These are phyloP conservation scores for Brachirus orientalis DNA, from an alignment of 2,113 vertebrate species.

Conservation along the genomic window DNA sequence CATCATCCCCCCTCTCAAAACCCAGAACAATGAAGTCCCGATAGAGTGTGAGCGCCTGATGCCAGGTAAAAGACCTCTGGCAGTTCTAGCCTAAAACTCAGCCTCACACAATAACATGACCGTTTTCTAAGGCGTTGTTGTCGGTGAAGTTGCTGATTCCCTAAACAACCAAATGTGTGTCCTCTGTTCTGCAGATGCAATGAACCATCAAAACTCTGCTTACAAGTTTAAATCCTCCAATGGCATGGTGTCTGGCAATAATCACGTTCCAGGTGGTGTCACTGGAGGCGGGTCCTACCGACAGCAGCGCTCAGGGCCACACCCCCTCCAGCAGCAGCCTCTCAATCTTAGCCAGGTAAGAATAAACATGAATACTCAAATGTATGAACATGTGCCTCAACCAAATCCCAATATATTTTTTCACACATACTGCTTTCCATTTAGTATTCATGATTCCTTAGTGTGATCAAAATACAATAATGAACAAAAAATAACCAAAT, in stretches of 20 bases:
- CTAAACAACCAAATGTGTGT: not conserved
- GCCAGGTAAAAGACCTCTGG: conserved; percentile 85
- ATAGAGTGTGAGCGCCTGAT: conserved; percentile 91
- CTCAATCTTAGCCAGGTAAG: conserved; percentile 99
- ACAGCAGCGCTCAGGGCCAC: conserved; percentile 91
- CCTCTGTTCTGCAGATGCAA: conserved; percentile 76
- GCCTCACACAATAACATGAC: not conserved
- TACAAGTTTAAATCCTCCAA: conserved; percentile 96
- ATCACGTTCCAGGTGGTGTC: conserved; percentile 87
- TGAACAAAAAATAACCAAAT: too few species aligned
- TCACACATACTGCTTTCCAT: too few species aligned
- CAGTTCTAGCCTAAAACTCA: not conserved
- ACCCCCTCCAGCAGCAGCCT: conserved; percentile 96
- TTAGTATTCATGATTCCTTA: too few species aligned
- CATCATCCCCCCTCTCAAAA: conserved; percentile 96
- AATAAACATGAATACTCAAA: too few species aligned
- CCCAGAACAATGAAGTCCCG: conserved; percentile 87
- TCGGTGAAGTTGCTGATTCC: not conserved
- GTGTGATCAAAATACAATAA: too few species aligned
- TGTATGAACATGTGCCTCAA: too few species aligned
- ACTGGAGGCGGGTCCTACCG: conserved; percentile 88
- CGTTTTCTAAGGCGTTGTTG: not conserved
- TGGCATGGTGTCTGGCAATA: conserved; percentile 88
- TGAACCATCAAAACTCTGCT: conserved; percentile 91
- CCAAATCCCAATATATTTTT: too few species aligned